Base-by-base conservation (phyloP, 2,888 invertebrate genomes). In the Dorcus parallelipipedus region DNA sequence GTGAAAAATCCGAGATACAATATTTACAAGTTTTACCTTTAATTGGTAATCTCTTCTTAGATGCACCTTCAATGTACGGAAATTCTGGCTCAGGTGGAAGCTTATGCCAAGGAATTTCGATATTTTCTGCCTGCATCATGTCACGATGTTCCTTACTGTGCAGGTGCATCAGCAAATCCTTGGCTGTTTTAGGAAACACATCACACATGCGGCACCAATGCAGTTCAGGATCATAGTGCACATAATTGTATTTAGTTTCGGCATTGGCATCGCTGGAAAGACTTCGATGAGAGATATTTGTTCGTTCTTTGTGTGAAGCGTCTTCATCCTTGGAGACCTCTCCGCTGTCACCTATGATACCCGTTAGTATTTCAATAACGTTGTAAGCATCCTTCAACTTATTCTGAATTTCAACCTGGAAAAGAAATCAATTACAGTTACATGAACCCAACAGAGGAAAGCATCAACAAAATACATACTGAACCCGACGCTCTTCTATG, bases 131-230 rank as follows among this genome's bases (percentile, higher is more conserved):
- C 79, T 85, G 75, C 59, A 69, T 74, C 63, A 68, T 83, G 78
- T 87, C 85, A 72, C 87, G 87, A 79, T 94, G 94, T 40, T 88
- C 87, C 61, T 86, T 83, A 52, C 87, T 85, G 74, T 93, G 93
- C 67, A 93, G 83, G 81, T 94, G 94, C 76, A 88, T 87, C 67
- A 94, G 79, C 76, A 90, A 91, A 75, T 92, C 91, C 76, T 92
- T 91, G 52, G 93, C 93, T 2, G 92, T 91, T 71, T 89, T 86
- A 38, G 93, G 93, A 77, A 94, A 94, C 69, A 89, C 88, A 76
- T 91, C 88, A 79, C 94, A 94, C 50, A 88, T 85, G 55, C 91
- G 84, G 76, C 93, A 94, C 94, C 94, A 94, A 75, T 93, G 93
- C 83, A 91, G 87, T 79, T 93, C 93, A 0, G 93, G 91, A 78